phyloP scores from a whole-genome alignment of 2,888 invertebrate species.

The Trisateles emortualis region DNA sequence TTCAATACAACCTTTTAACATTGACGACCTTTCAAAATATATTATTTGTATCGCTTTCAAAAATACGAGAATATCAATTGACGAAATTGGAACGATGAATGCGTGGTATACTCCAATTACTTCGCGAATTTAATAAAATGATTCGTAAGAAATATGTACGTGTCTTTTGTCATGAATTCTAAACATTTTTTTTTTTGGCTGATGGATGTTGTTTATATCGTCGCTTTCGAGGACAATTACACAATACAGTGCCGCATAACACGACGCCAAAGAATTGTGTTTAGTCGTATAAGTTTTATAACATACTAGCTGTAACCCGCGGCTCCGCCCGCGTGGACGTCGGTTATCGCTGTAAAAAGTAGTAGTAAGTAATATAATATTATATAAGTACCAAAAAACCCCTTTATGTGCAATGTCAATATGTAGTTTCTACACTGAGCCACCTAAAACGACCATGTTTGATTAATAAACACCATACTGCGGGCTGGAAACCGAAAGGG shows the following conservation, averaged over 20 bases:
- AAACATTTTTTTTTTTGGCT: neutral
- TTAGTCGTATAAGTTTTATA: no score
- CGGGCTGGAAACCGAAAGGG: constrained; percentile 11
- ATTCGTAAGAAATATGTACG: neutral
- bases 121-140: constrained; percentile 1
- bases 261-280: no score
- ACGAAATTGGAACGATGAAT: constrained; percentile 12
- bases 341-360: no score
- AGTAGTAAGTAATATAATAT: no score
- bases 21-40: constrained; percentile 5
- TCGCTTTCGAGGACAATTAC: no score
- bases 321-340: no score
- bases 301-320: no score
- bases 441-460: constrained; percentile 30
- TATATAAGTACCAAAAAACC: neutral
- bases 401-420: constrained; percentile 6
- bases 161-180: neutral
- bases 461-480: constrained; percentile 30
- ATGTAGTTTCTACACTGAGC: constrained; percentile 3
- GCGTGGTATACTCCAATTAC: constrained; percentile 6
- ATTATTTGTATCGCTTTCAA: constrained; percentile 8
- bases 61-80: constrained; percentile 14
- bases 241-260: no score
- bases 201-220: neutral
- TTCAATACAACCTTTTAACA: constrained; percentile 7